A percentile compares a stretch with the other conserved stretches of the same genome.
Conservation (phyloP, 2,797 vertebrate species). For the Brachymystax lenok region DNA sequence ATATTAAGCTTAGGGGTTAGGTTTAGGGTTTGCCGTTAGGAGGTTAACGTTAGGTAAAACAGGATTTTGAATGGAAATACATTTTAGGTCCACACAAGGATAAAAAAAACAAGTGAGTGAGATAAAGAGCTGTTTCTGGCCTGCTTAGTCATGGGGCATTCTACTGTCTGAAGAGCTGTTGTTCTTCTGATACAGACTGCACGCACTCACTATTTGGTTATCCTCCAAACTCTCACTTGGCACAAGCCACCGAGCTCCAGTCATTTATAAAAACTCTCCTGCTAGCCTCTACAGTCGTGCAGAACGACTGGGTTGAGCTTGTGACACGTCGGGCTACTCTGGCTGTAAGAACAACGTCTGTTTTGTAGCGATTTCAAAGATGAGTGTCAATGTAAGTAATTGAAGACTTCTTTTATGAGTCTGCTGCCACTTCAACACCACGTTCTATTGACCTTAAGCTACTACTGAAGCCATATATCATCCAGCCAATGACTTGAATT, state of each 20-base stretch:
- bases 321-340: conserved; percentile 35
- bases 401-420: background rate
- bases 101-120: background rate
- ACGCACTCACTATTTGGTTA: conserved; percentile 28
- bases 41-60: too few species aligned
- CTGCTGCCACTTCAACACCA: background rate
- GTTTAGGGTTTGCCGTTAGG: too few species aligned
- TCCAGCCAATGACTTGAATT: background rate
- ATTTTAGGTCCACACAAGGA: too few species aligned
- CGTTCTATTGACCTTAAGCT: background rate
- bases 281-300: conserved; percentile 31
- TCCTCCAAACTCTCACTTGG: conserved; percentile 34
- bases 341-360: conserved; percentile 6
- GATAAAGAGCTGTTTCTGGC: conserved; percentile 43
- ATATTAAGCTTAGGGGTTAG: too few species aligned
- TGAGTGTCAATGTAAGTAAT: background rate
- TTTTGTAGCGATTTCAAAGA: conserved; percentile 8
- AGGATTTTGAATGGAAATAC: too few species aligned
- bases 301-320: conserved; percentile 27
- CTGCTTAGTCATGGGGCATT: conserved; percentile 40
- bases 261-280: conserved; percentile 17
- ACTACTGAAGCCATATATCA: background rate
- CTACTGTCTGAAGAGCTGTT: conserved; percentile 50
- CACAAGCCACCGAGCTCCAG: conserved; percentile 28
- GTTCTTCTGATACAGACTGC: conserved; percentile 35